Conservation (phyloP, 1,140 invertebrate species). For the Triops longicaudatus region DNA sequence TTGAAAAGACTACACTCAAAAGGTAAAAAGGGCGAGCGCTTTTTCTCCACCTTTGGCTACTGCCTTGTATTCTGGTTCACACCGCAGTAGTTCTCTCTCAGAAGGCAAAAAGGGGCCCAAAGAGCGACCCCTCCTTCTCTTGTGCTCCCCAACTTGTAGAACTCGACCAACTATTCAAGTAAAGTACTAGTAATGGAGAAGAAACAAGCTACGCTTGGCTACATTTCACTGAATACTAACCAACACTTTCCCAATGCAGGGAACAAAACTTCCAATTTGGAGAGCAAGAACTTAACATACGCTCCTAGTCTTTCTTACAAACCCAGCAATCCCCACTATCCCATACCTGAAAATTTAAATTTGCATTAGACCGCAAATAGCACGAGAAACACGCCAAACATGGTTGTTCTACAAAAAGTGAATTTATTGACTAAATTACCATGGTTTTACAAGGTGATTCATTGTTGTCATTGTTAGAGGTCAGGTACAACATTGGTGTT, state of each 20-base stretch:
- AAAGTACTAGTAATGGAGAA: slow-evolving; percentile 12
- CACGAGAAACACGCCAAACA: no score
- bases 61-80: background rate
- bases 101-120: background rate
- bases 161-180: slow-evolving; percentile 5
- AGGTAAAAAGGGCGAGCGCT: background rate
- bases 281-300: background rate
- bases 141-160: background rate
- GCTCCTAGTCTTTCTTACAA: background rate
- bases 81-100: background rate
- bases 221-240: background rate
- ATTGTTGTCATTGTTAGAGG: no score
- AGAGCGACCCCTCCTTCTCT: background rate
- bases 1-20: background rate
- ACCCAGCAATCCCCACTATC: no score
- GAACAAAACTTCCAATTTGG: background rate
- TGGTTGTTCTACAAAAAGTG: no score
- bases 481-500: no score
- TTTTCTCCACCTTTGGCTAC: background rate
- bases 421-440: no score
- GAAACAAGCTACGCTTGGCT: slow-evolving; percentile 10
- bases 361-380: no score
- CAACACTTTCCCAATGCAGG: background rate
- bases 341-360: no score
- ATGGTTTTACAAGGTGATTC: no score